These are phyloP conservation scores for Mus minutoides DNA, from an alignment of 2,797 vertebrate genomes.

Conservation along the genomic window DNA sequence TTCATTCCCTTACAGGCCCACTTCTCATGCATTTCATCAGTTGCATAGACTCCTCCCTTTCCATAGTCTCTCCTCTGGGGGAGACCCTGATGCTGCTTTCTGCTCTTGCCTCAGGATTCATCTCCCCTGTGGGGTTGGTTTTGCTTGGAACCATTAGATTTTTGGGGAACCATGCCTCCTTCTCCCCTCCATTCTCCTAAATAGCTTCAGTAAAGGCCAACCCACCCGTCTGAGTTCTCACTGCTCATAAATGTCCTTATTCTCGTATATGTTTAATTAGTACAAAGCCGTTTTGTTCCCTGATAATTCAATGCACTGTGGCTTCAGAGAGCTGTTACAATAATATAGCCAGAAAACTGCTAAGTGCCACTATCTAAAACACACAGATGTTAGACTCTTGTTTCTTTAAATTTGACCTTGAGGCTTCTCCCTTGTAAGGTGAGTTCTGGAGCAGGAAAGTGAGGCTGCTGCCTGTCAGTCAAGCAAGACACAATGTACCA, in stretches of 20 bases:
- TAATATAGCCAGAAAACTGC: neutral
- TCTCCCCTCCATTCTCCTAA: neutral
- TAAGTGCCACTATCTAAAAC: neutral
- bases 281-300: neutral
- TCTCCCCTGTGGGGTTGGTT: fast-evolving
- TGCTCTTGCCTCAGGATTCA: neutral
- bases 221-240: neutral
- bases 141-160: neutral
- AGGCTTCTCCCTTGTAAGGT: neutral
- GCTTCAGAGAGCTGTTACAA: neutral
- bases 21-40: neutral
- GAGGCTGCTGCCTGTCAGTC: neutral
- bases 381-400: neutral
- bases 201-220: neutral
- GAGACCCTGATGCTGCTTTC: neutral
- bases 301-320: neutral
- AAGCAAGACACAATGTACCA: neutral
- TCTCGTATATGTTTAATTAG: neutral
- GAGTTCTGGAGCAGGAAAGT: neutral
- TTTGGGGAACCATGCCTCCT: neutral
- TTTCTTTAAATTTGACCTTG: neutral
- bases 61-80: neutral
- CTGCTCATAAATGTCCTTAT: neutral
- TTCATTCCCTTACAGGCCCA: neutral
- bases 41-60: neutral